These are phyloP conservation scores for Chrysolina oricalcia DNA, from an alignment of 2,888 invertebrate genomes.

Conservation along the genomic window DNA sequence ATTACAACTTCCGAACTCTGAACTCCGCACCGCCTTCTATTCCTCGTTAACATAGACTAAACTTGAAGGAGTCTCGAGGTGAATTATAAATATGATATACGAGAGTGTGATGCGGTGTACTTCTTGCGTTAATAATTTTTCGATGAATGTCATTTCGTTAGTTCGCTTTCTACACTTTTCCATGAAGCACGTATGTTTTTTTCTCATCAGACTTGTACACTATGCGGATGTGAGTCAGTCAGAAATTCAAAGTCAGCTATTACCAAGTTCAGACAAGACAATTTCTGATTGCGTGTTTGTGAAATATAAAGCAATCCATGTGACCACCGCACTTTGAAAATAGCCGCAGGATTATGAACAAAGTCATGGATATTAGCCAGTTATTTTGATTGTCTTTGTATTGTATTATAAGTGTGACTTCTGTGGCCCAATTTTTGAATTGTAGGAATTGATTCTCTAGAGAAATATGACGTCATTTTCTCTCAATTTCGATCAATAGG, in stretches of 20 bases:
- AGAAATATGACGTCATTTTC: too few relatives aligned
- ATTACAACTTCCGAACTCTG: slow-evolving; percentile 53
- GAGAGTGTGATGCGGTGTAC: slow-evolving; percentile 14
- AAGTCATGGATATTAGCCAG: too few relatives aligned
- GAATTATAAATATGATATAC: slow-evolving; percentile 42
- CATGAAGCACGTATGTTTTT: neutral
- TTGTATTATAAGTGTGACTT: too few relatives aligned
- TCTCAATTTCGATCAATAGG: too few relatives aligned
- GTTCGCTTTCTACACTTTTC: neutral
- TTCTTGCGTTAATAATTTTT: neutral
- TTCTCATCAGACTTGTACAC: neutral
- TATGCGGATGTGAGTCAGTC: too few relatives aligned
- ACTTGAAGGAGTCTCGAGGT: slow-evolving; percentile 38
- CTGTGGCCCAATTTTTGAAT: too few relatives aligned
- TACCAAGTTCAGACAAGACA: neutral
- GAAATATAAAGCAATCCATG: too few relatives aligned
- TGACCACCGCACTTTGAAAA: too few relatives aligned
- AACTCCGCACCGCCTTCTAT: slow-evolving; percentile 43
- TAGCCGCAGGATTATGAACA: too few relatives aligned
- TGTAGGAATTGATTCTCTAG: too few relatives aligned
- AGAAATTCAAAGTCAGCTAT: too few relatives aligned
- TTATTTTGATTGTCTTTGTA: too few relatives aligned
- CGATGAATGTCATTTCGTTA: neutral
- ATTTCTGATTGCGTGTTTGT: neutral
- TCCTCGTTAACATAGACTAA: slow-evolving; percentile 37